These are phyloP conservation scores for Cremastinae sp. DNA, from an alignment of 2,888 invertebrate species.

Conservation along the genomic window DNA sequence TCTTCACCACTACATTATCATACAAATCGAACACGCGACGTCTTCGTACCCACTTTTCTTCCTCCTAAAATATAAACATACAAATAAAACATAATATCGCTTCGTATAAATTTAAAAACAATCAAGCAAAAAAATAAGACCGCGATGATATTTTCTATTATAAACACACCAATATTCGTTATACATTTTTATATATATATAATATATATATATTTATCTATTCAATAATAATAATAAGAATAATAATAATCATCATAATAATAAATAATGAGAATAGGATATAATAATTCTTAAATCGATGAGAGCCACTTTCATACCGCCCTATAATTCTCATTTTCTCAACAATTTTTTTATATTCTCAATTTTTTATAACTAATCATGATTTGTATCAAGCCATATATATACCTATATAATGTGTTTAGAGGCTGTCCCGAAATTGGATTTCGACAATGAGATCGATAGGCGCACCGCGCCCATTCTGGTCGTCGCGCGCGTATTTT, in stretches of 20 bases:
- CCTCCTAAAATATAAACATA: slow-evolving; percentile 74
- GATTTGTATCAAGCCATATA: slow-evolving; percentile 45
- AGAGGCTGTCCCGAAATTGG: too few relatives aligned
- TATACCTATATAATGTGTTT: slow-evolving; percentile 8
- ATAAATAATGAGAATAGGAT: slow-evolving; percentile 64
- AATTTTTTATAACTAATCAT: slow-evolving; percentile 66
- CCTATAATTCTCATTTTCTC: slow-evolving; percentile 64
- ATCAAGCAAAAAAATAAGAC: slow-evolving; percentile 58
- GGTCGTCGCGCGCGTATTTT: too few relatives aligned
- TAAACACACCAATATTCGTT: slow-evolving; percentile 60
- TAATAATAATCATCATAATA: slow-evolving; percentile 62
- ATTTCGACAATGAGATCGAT: background rate
- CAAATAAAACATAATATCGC: slow-evolving; percentile 73
- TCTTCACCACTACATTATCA: slow-evolving; percentile 71
- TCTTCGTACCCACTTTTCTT: slow-evolving; percentile 61
- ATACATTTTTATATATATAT: slow-evolving; percentile 42
- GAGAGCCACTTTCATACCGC: slow-evolving; percentile 65
- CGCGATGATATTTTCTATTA: slow-evolving; percentile 58
- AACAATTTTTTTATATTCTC: slow-evolving; percentile 71
- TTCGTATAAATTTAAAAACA: slow-evolving; percentile 66
- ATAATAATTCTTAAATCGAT: slow-evolving; percentile 67
- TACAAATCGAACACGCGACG: slow-evolving; percentile 77
- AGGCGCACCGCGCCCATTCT: background rate
- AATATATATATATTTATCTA: slow-evolving; percentile 49
- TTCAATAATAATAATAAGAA: slow-evolving; percentile 61